Percentiles rank a stretch among this genome's conserved stretches.
These are phyloP conservation scores for Chrysemys picta DNA, from an alignment of 2,113 vertebrate genomes.

Conservation along the genomic window DNA sequence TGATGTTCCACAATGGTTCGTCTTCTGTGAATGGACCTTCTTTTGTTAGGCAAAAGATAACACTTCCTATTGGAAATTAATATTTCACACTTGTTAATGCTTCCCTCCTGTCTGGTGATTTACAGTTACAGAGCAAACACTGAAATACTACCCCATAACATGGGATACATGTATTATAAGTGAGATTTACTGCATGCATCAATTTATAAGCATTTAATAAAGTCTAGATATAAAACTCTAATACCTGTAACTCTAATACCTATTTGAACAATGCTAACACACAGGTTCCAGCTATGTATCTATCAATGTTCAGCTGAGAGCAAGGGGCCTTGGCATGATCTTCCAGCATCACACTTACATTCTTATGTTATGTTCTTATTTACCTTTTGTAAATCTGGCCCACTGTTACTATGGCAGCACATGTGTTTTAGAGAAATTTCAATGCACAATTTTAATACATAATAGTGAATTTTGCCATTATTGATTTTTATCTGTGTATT, in stretches of 20 bases:
- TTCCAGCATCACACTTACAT: background rate
- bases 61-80: background rate
- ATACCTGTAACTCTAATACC: background rate
- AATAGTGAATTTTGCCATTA: background rate
- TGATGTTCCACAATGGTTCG: background rate
- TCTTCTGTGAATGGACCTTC: background rate
- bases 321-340: background rate
- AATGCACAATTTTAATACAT: background rate
- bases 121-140: background rate
- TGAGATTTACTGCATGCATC: background rate
- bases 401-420: background rate
- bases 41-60: background rate
- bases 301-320: background rate
- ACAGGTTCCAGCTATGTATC: background rate
- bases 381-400: background rate
- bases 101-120: background rate
- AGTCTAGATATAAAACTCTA: background rate
- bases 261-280: background rate
- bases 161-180: background rate
- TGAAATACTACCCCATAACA: background rate
- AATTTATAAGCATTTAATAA: background rate
- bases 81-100: background rate
- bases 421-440: background rate
- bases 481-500: background rate
- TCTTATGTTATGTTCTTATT: background rate